Evolutionary conservation across 2,888 invertebrate genomes (phyloP), one percentile per base, ranked within the genome.

Genomic region (Octodonta nipae): DNA sequence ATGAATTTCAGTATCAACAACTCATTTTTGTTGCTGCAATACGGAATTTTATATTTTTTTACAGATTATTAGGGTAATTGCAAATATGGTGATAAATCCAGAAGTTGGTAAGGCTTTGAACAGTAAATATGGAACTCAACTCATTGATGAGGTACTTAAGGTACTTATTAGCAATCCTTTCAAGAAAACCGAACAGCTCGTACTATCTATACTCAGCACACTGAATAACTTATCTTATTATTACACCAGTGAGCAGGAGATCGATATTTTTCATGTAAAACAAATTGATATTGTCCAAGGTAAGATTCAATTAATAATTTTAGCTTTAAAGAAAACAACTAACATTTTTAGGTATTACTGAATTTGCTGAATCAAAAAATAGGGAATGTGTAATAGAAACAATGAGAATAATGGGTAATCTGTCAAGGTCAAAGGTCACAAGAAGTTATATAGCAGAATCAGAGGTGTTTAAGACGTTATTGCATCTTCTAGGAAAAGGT

Each of bases 171-270:
- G 62, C 36, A 63, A 63, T 45, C 61, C 65, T 0, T 61, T 62
- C 52, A 68, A 60, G 32, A 71, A 71, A 43, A 70, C 72, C 43
- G 78, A 80, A 46, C 86, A 87, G 56, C 59, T 88, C 26, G 71
- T 83, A 2, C 68, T 82, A 37, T 84, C 85, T 4, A 74, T 80
- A 8, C 62, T 87, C 27, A 83, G 84, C 5, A 82, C 87, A 0
- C 66, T 88, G 38, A 88, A 87, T 60, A 88, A 88, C 60, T 65
- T 88, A 32, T 84, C 86, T 2, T 88, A 77, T 60, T 83, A 82
- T 56, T 67, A 74, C 32, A 68, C 61, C 5, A 58, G 61, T 14
- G 63, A 64, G 33, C 46, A 56, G 26, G 58, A 61, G 31, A 44
- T 52, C 27, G 62, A 64, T 39, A 57, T 64, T 26, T 66, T 67